A percentile compares a stretch with the other conserved stretches of the same genome.
Conservation (phyloP, 2,113 vertebrate species). For the Apteryx owenii region DNA sequence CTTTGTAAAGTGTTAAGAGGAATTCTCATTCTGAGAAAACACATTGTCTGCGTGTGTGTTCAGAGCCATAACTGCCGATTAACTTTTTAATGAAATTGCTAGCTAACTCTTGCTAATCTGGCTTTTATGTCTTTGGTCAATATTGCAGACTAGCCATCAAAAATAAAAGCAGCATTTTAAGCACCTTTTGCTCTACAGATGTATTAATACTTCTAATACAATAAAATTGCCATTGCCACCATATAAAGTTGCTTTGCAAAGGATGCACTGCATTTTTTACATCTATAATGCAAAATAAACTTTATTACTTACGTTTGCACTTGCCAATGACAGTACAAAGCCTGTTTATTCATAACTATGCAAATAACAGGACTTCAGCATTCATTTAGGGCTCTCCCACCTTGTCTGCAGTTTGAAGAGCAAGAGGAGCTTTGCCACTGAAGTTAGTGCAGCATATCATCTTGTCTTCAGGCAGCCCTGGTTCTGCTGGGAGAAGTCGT, state of each 20-base stretch:
- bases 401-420: too few relatives aligned
- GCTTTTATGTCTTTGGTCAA: background rate
- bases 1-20: background rate
- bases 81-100: background rate
- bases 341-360: too few relatives aligned
- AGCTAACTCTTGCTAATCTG: background rate
- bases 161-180: background rate
- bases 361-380: too few relatives aligned
- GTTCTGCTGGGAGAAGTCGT: too few relatives aligned
- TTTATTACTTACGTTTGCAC: too few relatives aligned
- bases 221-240: background rate
- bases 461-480: too few relatives aligned
- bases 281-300: too few relatives aligned
- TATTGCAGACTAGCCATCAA: background rate
- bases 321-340: too few relatives aligned
- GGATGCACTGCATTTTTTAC: background rate
- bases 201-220: background rate
- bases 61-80: accelerated
- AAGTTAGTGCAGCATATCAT: too few relatives aligned
- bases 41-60: background rate
- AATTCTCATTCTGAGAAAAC: background rate
- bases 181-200: background rate
- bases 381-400: too few relatives aligned
- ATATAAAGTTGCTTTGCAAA: background rate
- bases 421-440: too few relatives aligned